These are phyloP conservation scores for Leucophenga varia DNA, from an alignment of 1,140 invertebrate species.

Conservation along the genomic window DNA sequence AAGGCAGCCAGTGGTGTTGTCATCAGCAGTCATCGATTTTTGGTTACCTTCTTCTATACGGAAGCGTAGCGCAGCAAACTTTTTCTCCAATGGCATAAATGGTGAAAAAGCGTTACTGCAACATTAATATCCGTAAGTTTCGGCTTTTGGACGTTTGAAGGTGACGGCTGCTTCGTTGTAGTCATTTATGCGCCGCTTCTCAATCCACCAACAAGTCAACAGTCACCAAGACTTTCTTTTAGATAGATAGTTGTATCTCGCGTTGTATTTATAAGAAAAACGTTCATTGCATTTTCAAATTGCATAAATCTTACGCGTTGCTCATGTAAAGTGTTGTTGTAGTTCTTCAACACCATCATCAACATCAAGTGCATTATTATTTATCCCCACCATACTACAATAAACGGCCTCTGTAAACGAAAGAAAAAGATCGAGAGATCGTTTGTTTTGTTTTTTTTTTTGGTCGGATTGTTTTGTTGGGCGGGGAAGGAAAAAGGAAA, in stretches of 20 bases:
- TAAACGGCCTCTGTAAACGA: slow-evolving; percentile 56
- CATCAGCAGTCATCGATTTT: no score
- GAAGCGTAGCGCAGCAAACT: not conserved
- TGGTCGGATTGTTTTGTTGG: slow-evolving; percentile 20
- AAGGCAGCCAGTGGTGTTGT: not conserved
- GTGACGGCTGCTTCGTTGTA: slow-evolving; percentile 39
- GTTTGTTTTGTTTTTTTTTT: slow-evolving; percentile 23
- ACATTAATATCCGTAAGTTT: slow-evolving; percentile 11
- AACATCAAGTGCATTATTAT: no score
- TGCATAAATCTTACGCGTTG: no score
- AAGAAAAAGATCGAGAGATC: slow-evolving; percentile 43
- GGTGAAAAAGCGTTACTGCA: no score
- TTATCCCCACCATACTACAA: slow-evolving; percentile 57
- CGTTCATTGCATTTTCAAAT: no score
- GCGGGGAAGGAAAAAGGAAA: slow-evolving; percentile 34
- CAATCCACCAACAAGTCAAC: no score
- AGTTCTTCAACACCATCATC: slow-evolving; percentile 28
- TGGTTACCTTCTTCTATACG: no score
- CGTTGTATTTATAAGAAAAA: no score
- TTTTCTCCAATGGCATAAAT: slow-evolving; percentile 11
- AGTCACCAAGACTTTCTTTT: no score
- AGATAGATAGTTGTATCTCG: no score
- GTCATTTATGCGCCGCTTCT: no score
- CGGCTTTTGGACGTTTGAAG: slow-evolving; percentile 12
- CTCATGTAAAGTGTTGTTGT: no score